A percentile compares a stretch with the other conserved stretches of the same genome.
Conservation (phyloP, 2,113 vertebrate species). For the Scartelaos histophorus region DNA sequence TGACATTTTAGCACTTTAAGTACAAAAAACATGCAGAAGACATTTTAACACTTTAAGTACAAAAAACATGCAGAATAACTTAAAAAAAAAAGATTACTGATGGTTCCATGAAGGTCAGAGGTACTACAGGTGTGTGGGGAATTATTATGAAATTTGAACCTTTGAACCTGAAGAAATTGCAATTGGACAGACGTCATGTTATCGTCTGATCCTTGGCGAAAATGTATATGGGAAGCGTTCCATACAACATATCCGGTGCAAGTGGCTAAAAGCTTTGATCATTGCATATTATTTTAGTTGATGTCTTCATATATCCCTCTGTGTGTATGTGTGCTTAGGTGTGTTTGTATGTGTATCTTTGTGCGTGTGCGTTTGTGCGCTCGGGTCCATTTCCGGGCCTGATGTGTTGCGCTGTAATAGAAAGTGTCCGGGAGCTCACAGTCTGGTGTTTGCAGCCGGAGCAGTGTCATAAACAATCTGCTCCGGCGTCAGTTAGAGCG, state of each 20-base stretch:
- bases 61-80: too few relatives aligned
- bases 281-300: conserved; percentile 19
- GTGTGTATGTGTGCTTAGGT: not conserved
- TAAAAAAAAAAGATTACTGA: too few relatives aligned
- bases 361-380: not conserved
- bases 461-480: conserved; percentile 78
- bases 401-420: conserved; percentile 57
- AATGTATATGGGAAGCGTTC: not conserved
- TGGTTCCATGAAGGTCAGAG: too few relatives aligned
- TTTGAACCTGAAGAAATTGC: too few relatives aligned
- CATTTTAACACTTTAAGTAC: too few relatives aligned
- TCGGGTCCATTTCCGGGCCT: conserved; percentile 12
- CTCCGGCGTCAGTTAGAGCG: conserved; percentile 69
- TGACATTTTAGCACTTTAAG: too few relatives aligned
- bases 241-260: not conserved
- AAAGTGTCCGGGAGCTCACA: conserved; percentile 66
- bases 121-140: too few relatives aligned
- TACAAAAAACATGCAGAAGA: too few relatives aligned
- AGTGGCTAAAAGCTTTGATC: conserved; percentile 66
- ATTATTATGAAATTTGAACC: too few relatives aligned
- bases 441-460: conserved; percentile 67
- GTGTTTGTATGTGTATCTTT: not conserved
- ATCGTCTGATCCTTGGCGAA: not conserved
- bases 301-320: conserved; percentile 20
- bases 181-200: too few relatives aligned